These are phyloP conservation scores for Empidonax alnorum DNA, from an alignment of 2,113 vertebrate genomes.

Conservation along the genomic window DNA sequence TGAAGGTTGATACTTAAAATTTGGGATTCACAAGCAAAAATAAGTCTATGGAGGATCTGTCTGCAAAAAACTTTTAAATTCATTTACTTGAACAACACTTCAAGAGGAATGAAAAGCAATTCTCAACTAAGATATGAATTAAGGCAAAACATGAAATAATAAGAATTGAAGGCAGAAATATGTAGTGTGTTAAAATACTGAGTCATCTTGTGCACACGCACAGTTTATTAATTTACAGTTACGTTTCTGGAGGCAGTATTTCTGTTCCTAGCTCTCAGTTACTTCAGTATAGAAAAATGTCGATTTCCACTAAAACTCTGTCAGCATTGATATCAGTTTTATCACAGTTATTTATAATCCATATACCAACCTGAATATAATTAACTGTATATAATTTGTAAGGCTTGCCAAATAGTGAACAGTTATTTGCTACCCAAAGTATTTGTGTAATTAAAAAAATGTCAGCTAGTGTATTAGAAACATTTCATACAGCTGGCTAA, in stretches of 20 bases:
- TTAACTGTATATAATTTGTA: conserved; percentile 56
- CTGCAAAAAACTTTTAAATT: not conserved
- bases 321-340: conserved; percentile 40
- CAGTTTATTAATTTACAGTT: conserved; percentile 20
- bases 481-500: conserved; percentile 60
- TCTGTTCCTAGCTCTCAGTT: conserved; percentile 19
- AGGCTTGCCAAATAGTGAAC: conserved; percentile 50
- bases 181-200: not conserved
- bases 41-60: rapidly evolving
- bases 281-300: conserved; percentile 49
- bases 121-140: not conserved
- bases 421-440: conserved; percentile 56
- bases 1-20: not conserved
- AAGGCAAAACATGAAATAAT: not conserved
- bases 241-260: conserved; percentile 15
- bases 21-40: not conserved
- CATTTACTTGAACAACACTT: not conserved
- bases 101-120: not conserved
- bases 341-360: conserved; percentile 62
- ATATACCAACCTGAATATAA: conserved; percentile 54
- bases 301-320: conserved; percentile 53
- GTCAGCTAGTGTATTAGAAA: conserved; percentile 62
- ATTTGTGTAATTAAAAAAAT: conserved; percentile 71
- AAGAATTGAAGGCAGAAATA: not conserved
- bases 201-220: not conserved